Evolutionary conservation across 2,888 invertebrate species (phyloP).

Genomic region (Drosophila fungiperda): DNA sequence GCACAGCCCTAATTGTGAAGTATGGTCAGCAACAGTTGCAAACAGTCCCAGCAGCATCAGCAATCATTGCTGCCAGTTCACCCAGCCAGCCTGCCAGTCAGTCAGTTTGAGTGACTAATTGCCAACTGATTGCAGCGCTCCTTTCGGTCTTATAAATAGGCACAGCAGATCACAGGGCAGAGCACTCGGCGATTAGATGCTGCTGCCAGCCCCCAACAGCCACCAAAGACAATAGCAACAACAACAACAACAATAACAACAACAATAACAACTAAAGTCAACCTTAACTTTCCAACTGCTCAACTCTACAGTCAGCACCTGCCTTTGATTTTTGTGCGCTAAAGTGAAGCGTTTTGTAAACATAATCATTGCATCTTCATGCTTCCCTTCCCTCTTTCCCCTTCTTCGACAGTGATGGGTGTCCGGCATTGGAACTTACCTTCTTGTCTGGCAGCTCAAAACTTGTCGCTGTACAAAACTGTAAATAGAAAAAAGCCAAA

Average conservation of each 20-base stretch:
- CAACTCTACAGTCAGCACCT: conserved; percentile 45
- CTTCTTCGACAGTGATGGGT: neutral
- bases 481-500: conserved; percentile 30
- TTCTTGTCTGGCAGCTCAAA: conserved; percentile 38
- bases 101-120: conserved; percentile 74
- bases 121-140: conserved; percentile 63
- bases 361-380: conserved; percentile 14
- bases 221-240: conserved; percentile 1
- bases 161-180: conserved; percentile 9
- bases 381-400: neutral
- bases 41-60: conserved; percentile 23
- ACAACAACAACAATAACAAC: neutral
- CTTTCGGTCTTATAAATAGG: conserved; percentile 66
- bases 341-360: conserved; percentile 27
- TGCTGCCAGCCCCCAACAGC: conserved; percentile 16
- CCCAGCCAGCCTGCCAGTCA: conserved; percentile 26
- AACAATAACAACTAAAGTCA: conserved; percentile 9
- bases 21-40: conserved; percentile 28
- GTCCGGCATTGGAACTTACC: conserved; percentile 35
- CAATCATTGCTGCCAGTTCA: conserved; percentile 41
- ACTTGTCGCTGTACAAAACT: conserved; percentile 26
- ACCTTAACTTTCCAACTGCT: conserved; percentile 9
- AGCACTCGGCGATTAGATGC: conserved; percentile 33
- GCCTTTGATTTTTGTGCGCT: conserved; percentile 47
- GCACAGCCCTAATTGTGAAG: conserved; percentile 34